Evolutionary conservation across 2,888 invertebrate species (phyloP).

Genomic region (Drosophila fulvimacula): DNA sequence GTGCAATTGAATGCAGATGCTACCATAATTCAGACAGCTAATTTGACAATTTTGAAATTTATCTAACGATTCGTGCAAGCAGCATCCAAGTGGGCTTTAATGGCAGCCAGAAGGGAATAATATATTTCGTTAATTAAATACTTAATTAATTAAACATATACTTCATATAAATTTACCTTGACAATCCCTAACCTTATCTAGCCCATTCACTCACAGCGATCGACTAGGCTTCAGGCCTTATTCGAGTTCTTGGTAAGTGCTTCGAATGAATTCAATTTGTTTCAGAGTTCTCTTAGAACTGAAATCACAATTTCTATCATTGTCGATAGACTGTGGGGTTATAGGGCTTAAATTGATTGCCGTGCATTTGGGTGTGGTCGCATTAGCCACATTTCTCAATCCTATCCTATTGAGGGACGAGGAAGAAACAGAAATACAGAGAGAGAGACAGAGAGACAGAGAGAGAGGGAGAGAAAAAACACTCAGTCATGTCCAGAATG

Average conservation of each 20-base stretch:
- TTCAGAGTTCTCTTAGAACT: slow-evolving; percentile 42
- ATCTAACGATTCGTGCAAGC: slow-evolving; percentile 60
- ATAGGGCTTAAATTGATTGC: slow-evolving; percentile 44
- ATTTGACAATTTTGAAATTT: slow-evolving; percentile 70
- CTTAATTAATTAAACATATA: background rate
- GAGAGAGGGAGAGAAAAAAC: slow-evolving; percentile 21
- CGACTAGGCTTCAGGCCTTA: background rate
- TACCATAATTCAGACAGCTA: slow-evolving; percentile 70
- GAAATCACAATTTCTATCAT: slow-evolving; percentile 43
- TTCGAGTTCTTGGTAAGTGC: slow-evolving; percentile 22
- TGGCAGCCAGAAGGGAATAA: slow-evolving; percentile 23
- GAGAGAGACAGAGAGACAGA: background rate
- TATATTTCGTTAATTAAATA: slow-evolving; percentile 11
- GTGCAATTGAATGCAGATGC: slow-evolving; percentile 76
- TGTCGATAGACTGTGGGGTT: slow-evolving; percentile 14
- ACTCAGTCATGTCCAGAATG: slow-evolving; percentile 47
- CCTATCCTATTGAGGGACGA: slow-evolving; percentile 24
- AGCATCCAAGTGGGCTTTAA: slow-evolving; percentile 7
- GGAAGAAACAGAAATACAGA: background rate
- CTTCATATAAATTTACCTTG: background rate
- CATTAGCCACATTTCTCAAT: slow-evolving; percentile 38
- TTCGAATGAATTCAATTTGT: slow-evolving; percentile 45
- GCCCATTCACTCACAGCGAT: background rate
- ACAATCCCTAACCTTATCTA: background rate
- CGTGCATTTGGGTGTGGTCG: slow-evolving; percentile 42